Evolutionary conservation across 2,113 vertebrate genomes (phyloP).

Genomic region (Halcyon senegalensis): DNA sequence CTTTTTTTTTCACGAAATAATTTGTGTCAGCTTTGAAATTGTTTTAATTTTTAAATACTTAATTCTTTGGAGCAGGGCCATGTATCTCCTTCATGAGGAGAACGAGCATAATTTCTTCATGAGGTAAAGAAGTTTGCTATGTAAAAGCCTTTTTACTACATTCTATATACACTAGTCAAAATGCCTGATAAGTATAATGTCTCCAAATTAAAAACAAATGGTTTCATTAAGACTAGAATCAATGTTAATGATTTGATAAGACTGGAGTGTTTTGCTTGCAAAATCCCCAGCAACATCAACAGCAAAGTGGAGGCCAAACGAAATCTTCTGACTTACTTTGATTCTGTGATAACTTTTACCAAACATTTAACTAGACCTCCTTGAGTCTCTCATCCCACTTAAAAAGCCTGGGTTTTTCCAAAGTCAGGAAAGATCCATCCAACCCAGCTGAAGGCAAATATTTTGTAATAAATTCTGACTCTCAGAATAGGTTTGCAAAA

Average conservation of each 20-base stretch:
- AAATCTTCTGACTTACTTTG: not conserved
- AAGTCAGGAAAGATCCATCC: not conserved
- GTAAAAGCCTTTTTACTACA: constrained; percentile 30
- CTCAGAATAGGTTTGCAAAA: not conserved
- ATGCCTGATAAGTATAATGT: not conserved
- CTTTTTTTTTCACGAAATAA: constrained; percentile 41
- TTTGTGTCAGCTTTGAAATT: constrained; percentile 46
- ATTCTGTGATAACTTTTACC: constrained; percentile 2
- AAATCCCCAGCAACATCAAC: constrained; percentile 1
- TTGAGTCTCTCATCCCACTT: not conserved
- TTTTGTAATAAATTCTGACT: not conserved
- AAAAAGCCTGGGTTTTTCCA: constrained; percentile 13
- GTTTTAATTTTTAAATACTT: constrained; percentile 34
- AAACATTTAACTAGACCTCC: constrained; percentile 9
- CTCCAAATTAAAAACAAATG: constrained; percentile 41
- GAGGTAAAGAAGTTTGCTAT: constrained; percentile 8
- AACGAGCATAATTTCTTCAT: constrained; percentile 20
- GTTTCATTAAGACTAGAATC: constrained; percentile 13
- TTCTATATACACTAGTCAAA: not conserved
- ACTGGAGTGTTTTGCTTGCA: constrained; percentile 22
- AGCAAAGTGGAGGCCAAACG: not conserved
- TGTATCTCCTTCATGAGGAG: constrained; percentile 41
- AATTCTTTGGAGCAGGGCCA: constrained; percentile 50
- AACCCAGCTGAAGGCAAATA: not conserved
- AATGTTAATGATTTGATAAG: constrained; percentile 25